A percentile compares a stretch with the other conserved stretches of the same genome.
phyloP scores from a whole-genome alignment of 2,888 invertebrate species.

The Chymomyza caudatula region DNA sequence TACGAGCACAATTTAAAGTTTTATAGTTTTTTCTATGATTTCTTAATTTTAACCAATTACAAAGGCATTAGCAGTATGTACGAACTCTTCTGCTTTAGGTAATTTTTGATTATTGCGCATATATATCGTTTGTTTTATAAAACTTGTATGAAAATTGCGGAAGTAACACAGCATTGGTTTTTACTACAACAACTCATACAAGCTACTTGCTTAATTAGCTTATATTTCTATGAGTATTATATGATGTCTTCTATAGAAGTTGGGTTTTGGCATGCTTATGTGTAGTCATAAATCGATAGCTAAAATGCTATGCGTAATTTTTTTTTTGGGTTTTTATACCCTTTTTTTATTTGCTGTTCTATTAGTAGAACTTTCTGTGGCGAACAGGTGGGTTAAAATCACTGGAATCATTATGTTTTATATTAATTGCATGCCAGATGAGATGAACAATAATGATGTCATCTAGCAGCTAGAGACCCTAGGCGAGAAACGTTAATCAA shows the following conservation, averaged over 20 bases:
- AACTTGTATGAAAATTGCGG: constrained; percentile 44
- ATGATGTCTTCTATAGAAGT: neutral
- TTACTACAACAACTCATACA: constrained; percentile 30
- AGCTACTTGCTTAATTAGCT: constrained; percentile 55
- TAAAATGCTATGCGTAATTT: constrained; percentile 3
- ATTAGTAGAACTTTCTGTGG: constrained; percentile 27
- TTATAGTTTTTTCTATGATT: constrained; percentile 34
- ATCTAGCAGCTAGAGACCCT: constrained; percentile 46
- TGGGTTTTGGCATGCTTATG: neutral
- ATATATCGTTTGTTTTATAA: constrained; percentile 57
- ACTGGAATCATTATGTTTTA: constrained; percentile 60
- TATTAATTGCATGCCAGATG: constrained; percentile 58
- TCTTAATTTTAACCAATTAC: constrained; percentile 70
- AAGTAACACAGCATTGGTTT: constrained; percentile 51
- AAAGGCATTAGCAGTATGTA: constrained; percentile 56
- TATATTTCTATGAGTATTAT: constrained; percentile 41
- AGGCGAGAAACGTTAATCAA: constrained; percentile 51
- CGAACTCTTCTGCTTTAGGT: constrained; percentile 31
- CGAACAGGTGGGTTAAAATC: constrained; percentile 35
- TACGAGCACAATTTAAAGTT: neutral
- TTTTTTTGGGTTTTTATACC: neutral
- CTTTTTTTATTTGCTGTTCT: constrained; percentile 5
- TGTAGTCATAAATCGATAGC: neutral
- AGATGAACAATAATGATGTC: constrained; percentile 38
- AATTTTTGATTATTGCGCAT: constrained; percentile 60